These are phyloP conservation scores for Amaurobius ferox DNA, from an alignment of 2,888 invertebrate genomes.

Conservation along the genomic window DNA sequence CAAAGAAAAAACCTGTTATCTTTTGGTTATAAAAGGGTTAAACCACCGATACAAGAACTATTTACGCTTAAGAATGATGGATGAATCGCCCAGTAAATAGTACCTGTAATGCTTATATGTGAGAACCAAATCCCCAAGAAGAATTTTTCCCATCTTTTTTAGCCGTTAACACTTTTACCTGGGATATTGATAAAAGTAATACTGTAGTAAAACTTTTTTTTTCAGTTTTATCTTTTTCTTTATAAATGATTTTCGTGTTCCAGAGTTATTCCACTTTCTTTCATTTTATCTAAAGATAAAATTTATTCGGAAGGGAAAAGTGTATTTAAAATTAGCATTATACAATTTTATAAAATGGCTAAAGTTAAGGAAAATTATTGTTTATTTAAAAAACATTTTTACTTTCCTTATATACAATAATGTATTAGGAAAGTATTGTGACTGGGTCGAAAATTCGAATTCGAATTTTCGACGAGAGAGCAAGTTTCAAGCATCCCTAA, in stretches of 20 bases:
- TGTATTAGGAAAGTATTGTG: no score
- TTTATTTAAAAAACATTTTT: no score
- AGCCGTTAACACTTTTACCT: background rate
- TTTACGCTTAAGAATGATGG: slow-evolving; percentile 25
- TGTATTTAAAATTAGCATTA: no score
- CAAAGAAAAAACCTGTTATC: no score
- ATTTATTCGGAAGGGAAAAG: no score
- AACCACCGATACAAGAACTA: background rate
- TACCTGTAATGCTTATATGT: slow-evolving; percentile 3
- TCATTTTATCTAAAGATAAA: background rate
- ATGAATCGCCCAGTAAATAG: slow-evolving; percentile 17
- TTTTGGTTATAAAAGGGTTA: background rate
- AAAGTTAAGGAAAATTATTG: no score
- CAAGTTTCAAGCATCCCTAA: no score
- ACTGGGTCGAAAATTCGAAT: no score
- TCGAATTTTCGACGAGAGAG: no score
- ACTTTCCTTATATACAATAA: no score
- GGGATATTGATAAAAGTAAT: background rate
- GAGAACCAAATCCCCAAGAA: slow-evolving; percentile 29
- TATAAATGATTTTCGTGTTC: background rate
- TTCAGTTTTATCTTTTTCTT: background rate
- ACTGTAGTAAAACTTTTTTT: background rate
- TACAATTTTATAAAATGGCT: no score
- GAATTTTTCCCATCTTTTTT: background rate
- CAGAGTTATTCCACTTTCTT: background rate